Base-by-base conservation (phyloP, 1,140 invertebrate genomes). In the Centruroides sculpturatus region DNA sequence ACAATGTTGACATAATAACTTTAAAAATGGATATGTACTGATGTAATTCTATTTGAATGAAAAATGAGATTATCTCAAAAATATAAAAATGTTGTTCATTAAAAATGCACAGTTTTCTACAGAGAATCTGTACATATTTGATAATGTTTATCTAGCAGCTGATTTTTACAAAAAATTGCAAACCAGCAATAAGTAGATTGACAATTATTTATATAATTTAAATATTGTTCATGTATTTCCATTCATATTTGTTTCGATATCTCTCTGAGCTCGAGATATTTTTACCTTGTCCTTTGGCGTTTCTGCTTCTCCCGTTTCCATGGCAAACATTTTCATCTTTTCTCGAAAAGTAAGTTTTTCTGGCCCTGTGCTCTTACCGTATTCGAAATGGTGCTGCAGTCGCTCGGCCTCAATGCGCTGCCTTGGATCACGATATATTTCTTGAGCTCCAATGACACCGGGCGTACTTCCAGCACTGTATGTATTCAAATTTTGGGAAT, bases 241-340 rank as follows among this genome's bases (percentile, higher is more conserved):
- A 57, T 63, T 63, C 13, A 63, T 53, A 52, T 64, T 64, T 11
- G 59, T 63, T 63, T 92, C 89, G 68, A 94, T 94, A 72, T 92
- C 89, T 66, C 89, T 80, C 74, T 93, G 89, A 48, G 89, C 89
- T 66, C 86, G 79, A n/a, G 89, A 92, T 70, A 90, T 91, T 77
- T 92, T 94, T 48, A 91, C 86, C 78, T 92, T 92, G 71, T 92
- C 89, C 73, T 87, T 85, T 51, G 89, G 89, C 11, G 89, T 89
- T 65, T 84, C 82, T 47, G 50, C 64, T 46, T 93, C 89, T 35
- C 89, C 89, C 1, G 87, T 87, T 75, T 92, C 89, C 76, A 91
- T 84, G 11, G 90, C 91, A 77, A 95, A 95, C 89, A 94, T 92
- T 74, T 92, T 92, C 89, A 95, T 94, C 75, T 95, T 95, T 72